These are phyloP conservation scores for Riparia riparia DNA, from an alignment of 2,113 vertebrate species.

Conservation along the genomic window DNA sequence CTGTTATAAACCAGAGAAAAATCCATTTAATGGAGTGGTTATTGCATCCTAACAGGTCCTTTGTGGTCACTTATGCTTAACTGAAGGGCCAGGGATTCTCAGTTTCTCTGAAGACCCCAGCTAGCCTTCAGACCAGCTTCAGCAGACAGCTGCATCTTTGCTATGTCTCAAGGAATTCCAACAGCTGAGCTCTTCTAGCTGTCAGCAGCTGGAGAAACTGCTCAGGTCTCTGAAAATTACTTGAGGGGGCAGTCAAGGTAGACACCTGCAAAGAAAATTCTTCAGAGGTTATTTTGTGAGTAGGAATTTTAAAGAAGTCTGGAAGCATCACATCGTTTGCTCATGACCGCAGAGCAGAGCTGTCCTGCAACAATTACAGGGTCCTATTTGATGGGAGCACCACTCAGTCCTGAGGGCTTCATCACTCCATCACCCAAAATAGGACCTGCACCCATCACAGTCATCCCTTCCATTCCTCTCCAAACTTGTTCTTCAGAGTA, in stretches of 20 bases:
- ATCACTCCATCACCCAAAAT: neutral
- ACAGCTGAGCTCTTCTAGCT: neutral
- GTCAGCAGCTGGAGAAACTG: neutral
- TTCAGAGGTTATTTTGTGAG: neutral
- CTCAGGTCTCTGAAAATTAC: neutral
- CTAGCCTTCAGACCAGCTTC: neutral
- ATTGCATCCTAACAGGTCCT: neutral
- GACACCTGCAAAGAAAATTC: neutral
- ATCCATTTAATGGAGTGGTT: neutral
- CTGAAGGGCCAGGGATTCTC: neutral
- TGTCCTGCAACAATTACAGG: neutral
- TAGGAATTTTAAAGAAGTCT: neutral
- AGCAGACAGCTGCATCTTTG: neutral
- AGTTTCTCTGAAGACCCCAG: neutral
- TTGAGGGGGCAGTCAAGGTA: neutral
- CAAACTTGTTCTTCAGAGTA: neutral
- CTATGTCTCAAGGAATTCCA: neutral
- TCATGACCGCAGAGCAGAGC: neutral
- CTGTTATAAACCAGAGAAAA: neutral
- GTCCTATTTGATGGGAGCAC: neutral
- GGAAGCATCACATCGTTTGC: rapidly evolving
- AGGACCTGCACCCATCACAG: neutral
- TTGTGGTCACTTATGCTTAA: neutral
- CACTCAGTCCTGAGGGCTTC: neutral
- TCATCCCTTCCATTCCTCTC: neutral